phyloP scores from a whole-genome alignment of 2,888 invertebrate genomes.

The Polyommatus icarus region DNA sequence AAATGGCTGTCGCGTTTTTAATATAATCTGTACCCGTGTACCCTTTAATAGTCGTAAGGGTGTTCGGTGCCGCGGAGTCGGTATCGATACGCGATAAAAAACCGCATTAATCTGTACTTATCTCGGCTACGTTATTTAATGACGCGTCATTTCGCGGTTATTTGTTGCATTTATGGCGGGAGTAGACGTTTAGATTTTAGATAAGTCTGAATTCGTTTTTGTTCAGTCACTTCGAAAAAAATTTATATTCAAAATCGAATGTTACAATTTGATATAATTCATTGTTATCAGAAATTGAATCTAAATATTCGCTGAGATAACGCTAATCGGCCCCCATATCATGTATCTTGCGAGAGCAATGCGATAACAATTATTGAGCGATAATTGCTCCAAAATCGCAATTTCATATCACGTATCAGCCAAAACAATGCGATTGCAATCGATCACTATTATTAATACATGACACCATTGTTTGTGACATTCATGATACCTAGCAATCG shows the following conservation, averaged over 20 bases:
- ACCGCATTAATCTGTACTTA: conserved; percentile 77
- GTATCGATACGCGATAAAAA: conserved; percentile 71
- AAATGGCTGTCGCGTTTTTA: background rate
- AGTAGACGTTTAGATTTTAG: conserved; percentile 63
- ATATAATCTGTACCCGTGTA: conserved; percentile 41
- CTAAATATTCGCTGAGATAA: background rate
- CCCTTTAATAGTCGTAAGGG: conserved; percentile 63
- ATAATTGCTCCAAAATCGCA: too few species aligned
- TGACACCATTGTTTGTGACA: too few species aligned
- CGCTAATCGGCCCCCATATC: too few species aligned
- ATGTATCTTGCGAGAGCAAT: too few species aligned
- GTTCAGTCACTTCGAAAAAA: background rate
- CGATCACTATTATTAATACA: too few species aligned
- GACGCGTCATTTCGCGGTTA: conserved; percentile 75
- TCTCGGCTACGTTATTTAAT: conserved; percentile 78
- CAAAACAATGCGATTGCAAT: too few species aligned
- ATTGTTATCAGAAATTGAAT: background rate
- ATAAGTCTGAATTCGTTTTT: conserved; percentile 48
- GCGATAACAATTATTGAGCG: too few species aligned
- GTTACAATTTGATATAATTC: background rate
- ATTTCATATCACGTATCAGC: too few species aligned
- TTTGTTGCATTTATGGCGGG: conserved; percentile 74
- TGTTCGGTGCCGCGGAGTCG: conserved; percentile 49
- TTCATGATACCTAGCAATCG: too few species aligned
- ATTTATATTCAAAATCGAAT: conserved; percentile 22